Evolutionary conservation across 1,140 invertebrate species (phyloP).

Genomic region (Elymnias hypermnestra): DNA sequence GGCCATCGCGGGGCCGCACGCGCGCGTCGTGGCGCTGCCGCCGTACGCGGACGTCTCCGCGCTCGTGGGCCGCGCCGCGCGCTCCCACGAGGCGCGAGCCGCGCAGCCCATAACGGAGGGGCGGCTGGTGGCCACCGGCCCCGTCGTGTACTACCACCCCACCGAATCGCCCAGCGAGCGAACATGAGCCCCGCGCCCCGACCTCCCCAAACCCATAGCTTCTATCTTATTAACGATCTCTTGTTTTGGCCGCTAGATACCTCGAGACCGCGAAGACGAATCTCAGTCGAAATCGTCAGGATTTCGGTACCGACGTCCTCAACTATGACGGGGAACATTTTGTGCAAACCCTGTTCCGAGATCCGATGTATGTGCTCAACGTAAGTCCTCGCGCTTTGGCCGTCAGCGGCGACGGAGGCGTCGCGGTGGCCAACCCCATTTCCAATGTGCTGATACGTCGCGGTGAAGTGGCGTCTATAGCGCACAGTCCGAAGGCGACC

Average conservation of each 20-base stretch:
- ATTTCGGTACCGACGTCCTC: slow-evolving; percentile 29
- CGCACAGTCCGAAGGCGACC: slow-evolving; percentile 80
- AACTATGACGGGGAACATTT: slow-evolving; percentile 56
- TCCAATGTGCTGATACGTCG: slow-evolving; percentile 75
- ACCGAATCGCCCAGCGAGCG: slow-evolving; percentile 26
- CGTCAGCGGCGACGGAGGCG: slow-evolving; percentile 78
- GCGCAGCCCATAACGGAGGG: slow-evolving; percentile 72
- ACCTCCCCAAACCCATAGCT: no score
- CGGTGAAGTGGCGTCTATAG: slow-evolving; percentile 73
- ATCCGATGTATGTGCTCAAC: slow-evolving; percentile 61
- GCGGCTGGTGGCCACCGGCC: slow-evolving; percentile 81
- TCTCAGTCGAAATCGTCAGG: slow-evolving; percentile 19
- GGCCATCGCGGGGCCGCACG: slow-evolving; percentile 82
- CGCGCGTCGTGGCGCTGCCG: slow-evolving; percentile 79
- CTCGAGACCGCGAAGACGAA: slow-evolving; percentile 24
- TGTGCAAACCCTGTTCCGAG: slow-evolving; percentile 37
- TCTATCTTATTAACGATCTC: no score
- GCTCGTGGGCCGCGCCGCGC: slow-evolving; percentile 38
- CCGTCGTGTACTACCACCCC: slow-evolving; percentile 81
- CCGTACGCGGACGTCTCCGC: slow-evolving; percentile 73
- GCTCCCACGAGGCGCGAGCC: slow-evolving; percentile 48
- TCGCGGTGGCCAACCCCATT: slow-evolving; percentile 81
- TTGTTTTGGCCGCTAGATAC: slow-evolving; percentile 55
- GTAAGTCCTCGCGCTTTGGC: slow-evolving; percentile 80
- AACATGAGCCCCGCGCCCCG: slow-evolving; percentile 37